A percentile compares a stretch with the other conserved stretches of the same genome.
phyloP scores from a whole-genome alignment of 1,140 invertebrate genomes.

The Drepana arcuata region DNA sequence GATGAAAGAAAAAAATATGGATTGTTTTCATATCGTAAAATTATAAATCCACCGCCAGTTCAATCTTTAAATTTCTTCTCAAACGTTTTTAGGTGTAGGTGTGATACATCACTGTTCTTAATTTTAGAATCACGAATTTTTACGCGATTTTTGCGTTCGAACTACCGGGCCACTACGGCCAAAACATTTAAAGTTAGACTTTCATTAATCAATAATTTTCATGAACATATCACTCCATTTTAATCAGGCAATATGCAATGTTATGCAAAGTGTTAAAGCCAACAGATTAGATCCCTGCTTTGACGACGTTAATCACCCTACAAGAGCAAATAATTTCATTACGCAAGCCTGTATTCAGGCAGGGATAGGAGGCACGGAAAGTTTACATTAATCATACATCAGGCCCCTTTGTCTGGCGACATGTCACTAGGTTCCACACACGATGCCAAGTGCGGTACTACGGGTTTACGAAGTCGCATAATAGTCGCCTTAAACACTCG shows the following conservation, averaged over 20 bases:
- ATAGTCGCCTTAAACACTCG: not conserved
- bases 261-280: conserved; percentile 13
- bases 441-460: conserved; percentile 6
- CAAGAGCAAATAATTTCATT: conserved; percentile 45
- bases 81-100: no score
- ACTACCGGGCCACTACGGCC: no score
- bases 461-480: not conserved
- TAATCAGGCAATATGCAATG: conserved; percentile 10
- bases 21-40: no score
- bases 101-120: no score
- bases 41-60: no score
- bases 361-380: conserved; percentile 14
- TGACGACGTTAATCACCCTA: conserved; percentile 36
- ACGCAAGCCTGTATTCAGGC: conserved; percentile 14
- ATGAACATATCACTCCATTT: not conserved
- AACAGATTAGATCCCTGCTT: conserved; percentile 8
- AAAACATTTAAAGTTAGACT: no score
- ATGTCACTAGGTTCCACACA: conserved; percentile 14
- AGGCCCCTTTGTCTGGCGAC: conserved; percentile 46
- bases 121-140: no score
- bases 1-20: no score
- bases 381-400: conserved; percentile 57
- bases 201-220: not conserved
- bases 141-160: no score
- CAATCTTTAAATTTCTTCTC: no score